Evolutionary conservation across 1,140 invertebrate species (phyloP).

Genomic region (Orchestia grillus): DNA sequence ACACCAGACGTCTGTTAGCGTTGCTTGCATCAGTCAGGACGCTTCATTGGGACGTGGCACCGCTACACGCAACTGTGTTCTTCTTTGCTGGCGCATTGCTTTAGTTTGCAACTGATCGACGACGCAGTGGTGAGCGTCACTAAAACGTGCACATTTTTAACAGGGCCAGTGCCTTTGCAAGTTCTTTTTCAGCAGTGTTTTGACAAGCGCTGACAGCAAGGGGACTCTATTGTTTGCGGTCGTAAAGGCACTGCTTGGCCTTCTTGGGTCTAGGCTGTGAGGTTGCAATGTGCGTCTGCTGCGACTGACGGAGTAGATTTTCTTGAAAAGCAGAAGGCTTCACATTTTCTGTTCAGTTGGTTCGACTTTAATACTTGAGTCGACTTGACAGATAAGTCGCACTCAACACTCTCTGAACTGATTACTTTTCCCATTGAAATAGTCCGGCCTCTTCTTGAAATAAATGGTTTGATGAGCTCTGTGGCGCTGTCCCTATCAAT

Average conservation of each 20-base stretch:
- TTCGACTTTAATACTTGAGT: background rate
- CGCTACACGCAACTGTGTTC: background rate
- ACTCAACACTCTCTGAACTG: too few relatives aligned
- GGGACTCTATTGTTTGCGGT: background rate
- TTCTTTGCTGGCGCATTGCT: background rate
- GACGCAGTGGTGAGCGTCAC: background rate
- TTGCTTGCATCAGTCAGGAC: background rate
- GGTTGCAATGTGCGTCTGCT: background rate
- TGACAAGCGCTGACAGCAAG: background rate
- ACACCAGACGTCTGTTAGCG: background rate
- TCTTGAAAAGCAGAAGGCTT: background rate
- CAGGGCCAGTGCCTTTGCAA: background rate
- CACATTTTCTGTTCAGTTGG: background rate
- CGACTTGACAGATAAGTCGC: background rate
- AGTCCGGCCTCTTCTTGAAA: too few relatives aligned
- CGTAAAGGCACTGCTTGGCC: background rate
- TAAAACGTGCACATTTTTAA: background rate
- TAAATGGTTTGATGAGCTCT: too few relatives aligned
- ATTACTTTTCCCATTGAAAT: too few relatives aligned
- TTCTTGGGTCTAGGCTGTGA: background rate
- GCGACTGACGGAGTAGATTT: background rate
- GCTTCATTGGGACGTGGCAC: background rate
- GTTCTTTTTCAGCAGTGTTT: background rate
- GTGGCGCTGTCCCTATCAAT: too few relatives aligned
- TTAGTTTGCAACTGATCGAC: background rate